A percentile compares a stretch with the other conserved stretches of the same genome.
Evolutionary conservation across 2,113 vertebrate genomes (phyloP).

Genomic region (Chamaetylas fuelleborni): DNA sequence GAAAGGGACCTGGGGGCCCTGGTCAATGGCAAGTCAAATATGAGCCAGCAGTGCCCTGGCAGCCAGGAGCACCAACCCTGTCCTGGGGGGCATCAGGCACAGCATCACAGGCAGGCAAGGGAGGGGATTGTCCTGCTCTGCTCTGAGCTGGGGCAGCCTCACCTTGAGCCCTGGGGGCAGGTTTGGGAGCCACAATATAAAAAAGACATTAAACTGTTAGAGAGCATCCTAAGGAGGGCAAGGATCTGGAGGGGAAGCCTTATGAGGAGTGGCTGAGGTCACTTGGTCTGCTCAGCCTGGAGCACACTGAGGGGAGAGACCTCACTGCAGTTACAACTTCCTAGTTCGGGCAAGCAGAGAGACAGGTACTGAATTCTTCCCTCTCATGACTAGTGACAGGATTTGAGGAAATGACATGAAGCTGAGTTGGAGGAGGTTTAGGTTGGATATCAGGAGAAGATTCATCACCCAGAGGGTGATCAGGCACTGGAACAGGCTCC

Average conservation of each 20-base stretch:
- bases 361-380: not conserved
- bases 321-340: not conserved
- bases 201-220: not conserved
- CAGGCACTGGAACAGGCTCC: not conserved
- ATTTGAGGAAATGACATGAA: not conserved
- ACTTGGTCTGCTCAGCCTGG: not conserved
- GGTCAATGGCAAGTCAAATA: rapidly evolving
- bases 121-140: not conserved
- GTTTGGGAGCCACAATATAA: no score
- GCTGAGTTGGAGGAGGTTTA: not conserved
- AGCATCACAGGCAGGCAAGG: rapidly evolving
- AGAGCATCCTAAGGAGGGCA: no score
- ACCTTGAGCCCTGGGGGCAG: rapidly evolving
- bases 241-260: not conserved
- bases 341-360: rapidly evolving
- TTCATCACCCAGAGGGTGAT: not conserved
- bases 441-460: not conserved
- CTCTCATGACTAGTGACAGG: not conserved
- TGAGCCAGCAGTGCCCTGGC: not conserved
- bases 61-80: rapidly evolving
- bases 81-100: not conserved
- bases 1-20: not conserved
- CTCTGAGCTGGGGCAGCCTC: rapidly evolving
- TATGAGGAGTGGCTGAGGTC: not conserved
- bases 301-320: not conserved